Percentiles rank a stretch among this genome's conserved stretches.
Conservation (phyloP, 2,888 invertebrate genomes). For the Drosophila percnosoma region DNA sequence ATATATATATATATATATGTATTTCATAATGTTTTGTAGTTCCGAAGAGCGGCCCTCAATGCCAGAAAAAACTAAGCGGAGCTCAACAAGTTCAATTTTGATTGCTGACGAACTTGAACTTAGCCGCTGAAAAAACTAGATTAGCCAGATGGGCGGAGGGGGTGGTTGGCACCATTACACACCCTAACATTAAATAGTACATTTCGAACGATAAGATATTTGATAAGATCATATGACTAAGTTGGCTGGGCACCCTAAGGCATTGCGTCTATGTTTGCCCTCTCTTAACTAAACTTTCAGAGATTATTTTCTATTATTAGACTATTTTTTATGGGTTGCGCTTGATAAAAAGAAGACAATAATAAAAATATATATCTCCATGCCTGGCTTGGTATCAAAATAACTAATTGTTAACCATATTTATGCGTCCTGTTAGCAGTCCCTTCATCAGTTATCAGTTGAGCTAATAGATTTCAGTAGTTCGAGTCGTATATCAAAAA, state of each 20-base stretch:
- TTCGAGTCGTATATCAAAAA: constrained; percentile 19
- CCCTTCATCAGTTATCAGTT: constrained; percentile 22
- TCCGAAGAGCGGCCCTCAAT: constrained; percentile 16
- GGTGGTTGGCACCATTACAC: neutral
- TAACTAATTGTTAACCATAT: constrained; percentile 5
- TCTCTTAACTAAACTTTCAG: neutral
- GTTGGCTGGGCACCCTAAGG: neutral
- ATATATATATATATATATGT: neutral
- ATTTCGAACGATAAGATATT: constrained; percentile 38
- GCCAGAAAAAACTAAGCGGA: constrained; percentile 5
- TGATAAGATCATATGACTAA: constrained; percentile 43
- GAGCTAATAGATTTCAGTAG: constrained; percentile 22
- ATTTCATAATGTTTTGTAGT: constrained; percentile 24
- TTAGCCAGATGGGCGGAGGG: neutral
- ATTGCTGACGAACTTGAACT: constrained; percentile 45
- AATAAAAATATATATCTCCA: neutral
- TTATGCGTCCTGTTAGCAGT: constrained; percentile 16
- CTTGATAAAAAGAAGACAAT: neutral
- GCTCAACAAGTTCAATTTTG: constrained; percentile 34
- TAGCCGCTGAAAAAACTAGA: constrained; percentile 2
- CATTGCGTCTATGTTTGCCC: constrained; percentile 2
- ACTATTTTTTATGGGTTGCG: neutral
- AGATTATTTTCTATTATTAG: constrained; percentile 17
- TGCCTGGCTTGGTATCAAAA: neutral
- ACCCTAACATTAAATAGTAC: neutral